Evolutionary conservation across 2,797 vertebrate genomes (phyloP).

Genomic region (Siniperca scherzeri): DNA sequence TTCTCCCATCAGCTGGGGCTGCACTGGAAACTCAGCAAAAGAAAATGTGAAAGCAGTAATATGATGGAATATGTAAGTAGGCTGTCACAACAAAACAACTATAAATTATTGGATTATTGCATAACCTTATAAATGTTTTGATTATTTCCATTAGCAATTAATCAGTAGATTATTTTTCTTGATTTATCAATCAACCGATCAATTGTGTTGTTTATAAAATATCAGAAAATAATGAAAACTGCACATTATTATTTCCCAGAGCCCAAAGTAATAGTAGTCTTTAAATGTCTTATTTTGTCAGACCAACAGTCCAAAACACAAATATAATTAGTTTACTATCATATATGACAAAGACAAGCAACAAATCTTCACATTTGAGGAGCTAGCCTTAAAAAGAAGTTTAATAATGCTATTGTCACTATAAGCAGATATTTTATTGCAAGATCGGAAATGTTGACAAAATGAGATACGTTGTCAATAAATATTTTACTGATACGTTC

Average conservation of each 20-base stretch:
- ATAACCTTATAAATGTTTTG: neutral
- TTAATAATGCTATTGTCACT: neutral
- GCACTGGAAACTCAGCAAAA: slow-evolving; percentile 99
- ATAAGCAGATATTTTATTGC: neutral
- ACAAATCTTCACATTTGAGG: neutral
- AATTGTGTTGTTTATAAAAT: neutral
- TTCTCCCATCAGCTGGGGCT: slow-evolving; percentile 92
- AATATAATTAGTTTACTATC: neutral
- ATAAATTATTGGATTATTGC: neutral
- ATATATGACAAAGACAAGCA: neutral
- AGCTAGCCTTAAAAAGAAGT: neutral
- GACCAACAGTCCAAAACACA: neutral
- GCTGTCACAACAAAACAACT: neutral
- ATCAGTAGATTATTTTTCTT: neutral
- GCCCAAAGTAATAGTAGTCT: neutral
- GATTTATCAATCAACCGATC: neutral
- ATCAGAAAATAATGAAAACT: neutral
- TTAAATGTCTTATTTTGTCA: neutral
- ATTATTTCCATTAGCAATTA: neutral
- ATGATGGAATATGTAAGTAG: slow-evolving; percentile 99
- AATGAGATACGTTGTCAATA: neutral
- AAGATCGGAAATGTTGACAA: neutral
- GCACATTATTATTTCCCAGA: neutral
- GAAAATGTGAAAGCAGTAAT: slow-evolving; percentile 99
- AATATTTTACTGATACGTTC: too few relatives aligned